Evolutionary conservation across 2,888 invertebrate species (phyloP), one percentile per base, ranked within the genome.

Genomic region (Amaurobius ferox): DNA sequence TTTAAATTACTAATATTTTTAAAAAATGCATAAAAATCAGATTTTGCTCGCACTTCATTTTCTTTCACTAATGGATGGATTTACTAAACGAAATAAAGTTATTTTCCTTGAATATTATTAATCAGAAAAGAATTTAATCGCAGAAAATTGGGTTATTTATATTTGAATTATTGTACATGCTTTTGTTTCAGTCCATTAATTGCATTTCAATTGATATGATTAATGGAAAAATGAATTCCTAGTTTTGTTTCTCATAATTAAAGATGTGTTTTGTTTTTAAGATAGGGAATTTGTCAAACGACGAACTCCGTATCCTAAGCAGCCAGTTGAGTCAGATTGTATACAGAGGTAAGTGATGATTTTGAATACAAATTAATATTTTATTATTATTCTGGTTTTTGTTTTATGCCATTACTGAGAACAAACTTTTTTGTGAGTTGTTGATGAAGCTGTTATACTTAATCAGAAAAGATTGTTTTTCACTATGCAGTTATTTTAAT

Each of bases 261-360:
- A 71, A 62, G 64, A 11, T 35, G 1, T 1, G 9, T 70, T 79
- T 11, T 70, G 39, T 68, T 79, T 79, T 71, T 6, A n/a, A 86
- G 86, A 86, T 86, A 89, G 97, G 98, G 79, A 96, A 97, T 92
- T 93, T 95, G 90, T 97, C 97, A 61, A 97, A 98, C 93, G 95
- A 96, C 39, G 97, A 97, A 92, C 93, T 98, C 88, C 94, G 97
- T 91, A 94, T 96, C 92, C 93, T 98, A 91, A 97, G 97, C 85
- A 96, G 97, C 92, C 96, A 97, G 92, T 93, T 98, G 92, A 96
- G 96, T 91, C 95, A 96, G 92, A 97, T 98, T 90, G 95, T 95
- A 91, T 97, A 96, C 91, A 96, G 96, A 91, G 97, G 97, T 95
- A 93, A 93, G 94, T 92, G 80, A 44, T 23, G 28, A 74, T 76